phyloP scores from a whole-genome alignment of 2,888 invertebrate species.

The Perdita meconis region DNA sequence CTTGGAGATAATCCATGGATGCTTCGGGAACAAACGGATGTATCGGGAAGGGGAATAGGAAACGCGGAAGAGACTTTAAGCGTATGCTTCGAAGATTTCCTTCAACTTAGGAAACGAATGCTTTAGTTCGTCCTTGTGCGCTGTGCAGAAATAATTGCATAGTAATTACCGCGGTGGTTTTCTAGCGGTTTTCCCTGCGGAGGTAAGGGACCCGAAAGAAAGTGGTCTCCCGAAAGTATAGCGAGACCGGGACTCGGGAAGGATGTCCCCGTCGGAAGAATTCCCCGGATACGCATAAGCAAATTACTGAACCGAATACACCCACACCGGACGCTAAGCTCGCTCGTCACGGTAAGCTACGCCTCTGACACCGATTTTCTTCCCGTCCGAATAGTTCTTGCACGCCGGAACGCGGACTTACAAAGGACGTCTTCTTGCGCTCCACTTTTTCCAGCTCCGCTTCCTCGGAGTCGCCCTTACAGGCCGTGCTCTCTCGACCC shows the following conservation, averaged over 20 bases:
- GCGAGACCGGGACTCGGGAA: slow-evolving; percentile 10
- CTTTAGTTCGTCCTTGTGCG: too few species aligned
- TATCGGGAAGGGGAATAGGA: background rate
- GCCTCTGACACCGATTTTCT: slow-evolving; percentile 44
- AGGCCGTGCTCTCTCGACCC: slow-evolving; percentile 14
- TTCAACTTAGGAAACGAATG: too few species aligned
- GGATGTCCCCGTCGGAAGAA: slow-evolving; percentile 44
- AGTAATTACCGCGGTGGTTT: too few species aligned
- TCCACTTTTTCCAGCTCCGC: slow-evolving; percentile 20
- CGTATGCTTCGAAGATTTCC: background rate
- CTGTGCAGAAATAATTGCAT: too few species aligned
- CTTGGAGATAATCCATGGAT: background rate
- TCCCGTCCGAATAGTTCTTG: slow-evolving; percentile 34
- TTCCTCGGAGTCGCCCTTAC: slow-evolving; percentile 34
- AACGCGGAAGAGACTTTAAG: background rate
- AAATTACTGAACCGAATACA: slow-evolving; percentile 63
- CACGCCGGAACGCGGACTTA: slow-evolving; percentile 34
- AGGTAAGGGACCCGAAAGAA: too few species aligned
- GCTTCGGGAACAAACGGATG: background rate
- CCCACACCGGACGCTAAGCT: slow-evolving; percentile 33
- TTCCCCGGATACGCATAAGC: slow-evolving; percentile 57
- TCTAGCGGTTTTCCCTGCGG: too few species aligned
- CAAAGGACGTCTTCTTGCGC: slow-evolving; percentile 31
- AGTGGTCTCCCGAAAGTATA: too few species aligned
- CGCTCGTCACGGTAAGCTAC: slow-evolving; percentile 43